These are phyloP conservation scores for Syngnathus acus DNA, from an alignment of 2,797 vertebrate genomes.

Conservation along the genomic window DNA sequence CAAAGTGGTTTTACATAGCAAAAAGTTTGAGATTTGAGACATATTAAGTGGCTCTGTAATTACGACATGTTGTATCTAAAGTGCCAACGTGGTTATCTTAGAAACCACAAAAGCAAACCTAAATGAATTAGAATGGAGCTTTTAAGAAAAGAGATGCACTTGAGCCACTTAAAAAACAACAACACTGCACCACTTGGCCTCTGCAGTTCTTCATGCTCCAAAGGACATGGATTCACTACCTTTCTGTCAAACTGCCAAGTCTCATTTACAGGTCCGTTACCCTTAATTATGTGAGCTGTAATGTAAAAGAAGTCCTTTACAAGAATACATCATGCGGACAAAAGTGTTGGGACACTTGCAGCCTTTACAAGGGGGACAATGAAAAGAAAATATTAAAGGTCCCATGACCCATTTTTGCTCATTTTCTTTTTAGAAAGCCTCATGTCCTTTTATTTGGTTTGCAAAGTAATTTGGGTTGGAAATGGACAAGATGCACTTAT, in stretches of 20 bases:
- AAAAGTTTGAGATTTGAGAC: conserved; percentile 34
- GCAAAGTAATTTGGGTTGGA: background rate
- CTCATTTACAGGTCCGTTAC: conserved; percentile 47
- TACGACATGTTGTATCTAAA: conserved; percentile 18
- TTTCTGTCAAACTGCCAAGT: conserved; percentile 41
- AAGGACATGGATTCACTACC: conserved; percentile 28
- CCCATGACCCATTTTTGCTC: too few species aligned
- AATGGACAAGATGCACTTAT: too few species aligned
- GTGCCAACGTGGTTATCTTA: conserved; percentile 6
- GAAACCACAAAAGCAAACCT: conserved; percentile 10
- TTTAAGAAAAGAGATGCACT: conserved; percentile 23
- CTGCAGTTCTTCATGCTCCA: conserved; percentile 18
- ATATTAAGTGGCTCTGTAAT: conserved; percentile 16
- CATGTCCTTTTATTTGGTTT: too few species aligned
- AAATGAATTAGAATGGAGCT: conserved; percentile 18
- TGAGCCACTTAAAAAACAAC: conserved; percentile 5
- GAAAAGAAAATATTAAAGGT: background rate
- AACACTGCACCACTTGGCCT: background rate
- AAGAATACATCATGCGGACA: background rate
- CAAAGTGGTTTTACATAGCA: conserved; percentile 40
- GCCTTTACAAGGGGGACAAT: background rate
- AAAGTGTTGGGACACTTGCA: background rate
- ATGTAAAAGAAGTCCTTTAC: conserved; percentile 29
- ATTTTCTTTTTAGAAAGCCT: too few species aligned
- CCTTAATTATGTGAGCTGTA: conserved; percentile 34